A percentile compares a stretch with the other conserved stretches of the same genome.
Evolutionary conservation across 2,888 invertebrate species (phyloP).

Genomic region (Patella caerulea): DNA sequence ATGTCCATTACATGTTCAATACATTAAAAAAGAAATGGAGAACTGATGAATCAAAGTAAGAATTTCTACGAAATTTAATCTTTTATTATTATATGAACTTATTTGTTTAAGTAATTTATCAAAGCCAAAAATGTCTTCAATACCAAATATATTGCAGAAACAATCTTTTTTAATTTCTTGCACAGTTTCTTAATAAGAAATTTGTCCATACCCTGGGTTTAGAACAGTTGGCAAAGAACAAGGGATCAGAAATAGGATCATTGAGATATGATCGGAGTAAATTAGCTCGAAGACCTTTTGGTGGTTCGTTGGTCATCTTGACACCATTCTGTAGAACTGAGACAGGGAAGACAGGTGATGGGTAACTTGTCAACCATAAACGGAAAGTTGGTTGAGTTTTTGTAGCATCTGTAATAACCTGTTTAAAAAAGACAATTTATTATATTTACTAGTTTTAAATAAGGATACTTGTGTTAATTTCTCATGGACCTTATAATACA

Average conservation of each 20-base stretch:
- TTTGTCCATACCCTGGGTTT: constrained; percentile 70
- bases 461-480: too few species aligned
- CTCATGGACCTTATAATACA: too few species aligned
- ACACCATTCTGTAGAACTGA: constrained; percentile 71
- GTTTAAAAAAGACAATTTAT: neutral
- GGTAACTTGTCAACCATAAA: constrained; percentile 71
- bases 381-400: constrained; percentile 65
- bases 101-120: too few species aligned
- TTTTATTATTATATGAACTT: too few species aligned
- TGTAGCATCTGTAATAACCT: constrained; percentile 66
- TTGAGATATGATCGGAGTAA: constrained; percentile 71
- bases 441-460: too few species aligned
- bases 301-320: constrained; percentile 72
- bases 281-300: constrained; percentile 71
- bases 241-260: constrained; percentile 74
- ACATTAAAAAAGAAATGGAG: too few species aligned
- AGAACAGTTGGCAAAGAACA: constrained; percentile 80
- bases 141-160: too few species aligned
- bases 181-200: neutral
- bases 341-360: constrained; percentile 70
- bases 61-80: too few species aligned
- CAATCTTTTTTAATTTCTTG: too few species aligned
- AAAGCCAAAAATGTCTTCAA: too few species aligned
- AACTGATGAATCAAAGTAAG: too few species aligned
- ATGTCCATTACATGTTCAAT: too few species aligned